Evolutionary conservation across 2,797 vertebrate genomes (phyloP).

Genomic region (Hipposideros larvatus): DNA sequence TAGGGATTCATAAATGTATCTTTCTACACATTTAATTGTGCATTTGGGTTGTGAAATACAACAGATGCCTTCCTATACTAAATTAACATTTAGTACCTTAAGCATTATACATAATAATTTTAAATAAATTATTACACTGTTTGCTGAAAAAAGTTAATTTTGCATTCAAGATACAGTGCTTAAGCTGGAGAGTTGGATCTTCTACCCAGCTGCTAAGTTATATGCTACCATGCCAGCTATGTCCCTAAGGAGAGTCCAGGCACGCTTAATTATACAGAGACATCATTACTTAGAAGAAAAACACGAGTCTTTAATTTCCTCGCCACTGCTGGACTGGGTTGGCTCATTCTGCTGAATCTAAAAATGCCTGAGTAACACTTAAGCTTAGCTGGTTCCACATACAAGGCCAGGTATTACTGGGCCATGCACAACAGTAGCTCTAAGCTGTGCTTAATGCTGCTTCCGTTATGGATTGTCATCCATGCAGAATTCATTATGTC

Average conservation of each 20-base stretch:
- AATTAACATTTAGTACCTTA: slow-evolving; percentile 17
- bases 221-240: slow-evolving; percentile 52
- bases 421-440: background rate
- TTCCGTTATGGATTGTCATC: background rate
- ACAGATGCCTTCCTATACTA: background rate
- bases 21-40: slow-evolving; percentile 5
- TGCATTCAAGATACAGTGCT: background rate
- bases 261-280: slow-evolving; percentile 78
- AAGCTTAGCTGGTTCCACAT: background rate
- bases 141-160: background rate
- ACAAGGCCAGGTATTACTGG: background rate
- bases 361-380: slow-evolving; percentile 37
- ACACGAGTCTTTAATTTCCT: slow-evolving; percentile 73
- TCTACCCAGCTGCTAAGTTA: slow-evolving; percentile 32
- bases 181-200: slow-evolving; percentile 22
- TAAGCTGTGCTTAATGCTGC: background rate
- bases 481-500: slow-evolving; percentile 12
- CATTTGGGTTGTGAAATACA: background rate
- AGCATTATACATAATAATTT: slow-evolving; percentile 15
- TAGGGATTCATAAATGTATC: background rate
- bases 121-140: slow-evolving; percentile 44
- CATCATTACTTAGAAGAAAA: slow-evolving; percentile 71
- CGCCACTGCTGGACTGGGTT: slow-evolving; percentile 41
- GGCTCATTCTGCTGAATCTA: slow-evolving; percentile 69
- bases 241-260: slow-evolving; percentile 61